These are phyloP conservation scores for Perognathus longimembris DNA, from an alignment of 2,113 vertebrate species.

Conservation along the genomic window DNA sequence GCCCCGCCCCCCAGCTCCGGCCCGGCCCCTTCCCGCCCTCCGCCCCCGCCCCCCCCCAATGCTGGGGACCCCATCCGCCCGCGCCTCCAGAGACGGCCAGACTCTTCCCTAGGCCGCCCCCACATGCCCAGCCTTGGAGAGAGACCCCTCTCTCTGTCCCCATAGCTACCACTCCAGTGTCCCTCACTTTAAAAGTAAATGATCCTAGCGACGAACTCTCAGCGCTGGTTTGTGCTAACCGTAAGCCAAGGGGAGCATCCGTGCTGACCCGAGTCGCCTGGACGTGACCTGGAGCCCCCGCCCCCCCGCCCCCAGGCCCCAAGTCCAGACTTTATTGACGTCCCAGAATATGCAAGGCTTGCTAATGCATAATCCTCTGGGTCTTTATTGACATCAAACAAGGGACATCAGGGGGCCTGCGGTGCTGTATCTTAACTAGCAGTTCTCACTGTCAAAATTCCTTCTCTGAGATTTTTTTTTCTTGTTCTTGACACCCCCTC, in stretches of 20 bases:
- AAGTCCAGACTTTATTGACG: conserved; percentile 68
- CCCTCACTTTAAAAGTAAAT: conserved; percentile 38
- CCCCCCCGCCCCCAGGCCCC: too few relatives aligned
- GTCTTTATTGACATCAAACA: conserved; percentile 67
- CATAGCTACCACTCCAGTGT: conserved; percentile 28
- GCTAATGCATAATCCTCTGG: conserved; percentile 55
- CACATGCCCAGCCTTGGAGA: conserved; percentile 43
- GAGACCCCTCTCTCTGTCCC: conserved; percentile 43
- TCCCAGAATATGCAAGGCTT: conserved; percentile 49
- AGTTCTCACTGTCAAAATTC: conserved; percentile 66
- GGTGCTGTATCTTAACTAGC: conserved; percentile 43
- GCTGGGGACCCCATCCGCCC: conserved; percentile 57
- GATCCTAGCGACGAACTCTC: neutral
- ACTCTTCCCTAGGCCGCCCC: conserved; percentile 22
- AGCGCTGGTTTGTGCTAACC: neutral
- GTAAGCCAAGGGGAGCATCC: neutral
- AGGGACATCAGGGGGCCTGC: conserved; percentile 66
- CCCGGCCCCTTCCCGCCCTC: conserved; percentile 75
- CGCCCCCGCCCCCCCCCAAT: conserved; percentile 56
- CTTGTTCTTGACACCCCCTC: neutral
- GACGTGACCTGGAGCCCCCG: conserved; percentile 60
- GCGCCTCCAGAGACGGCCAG: neutral
- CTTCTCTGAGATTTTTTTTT: conserved; percentile 50
- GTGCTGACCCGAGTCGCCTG: conserved; percentile 48
- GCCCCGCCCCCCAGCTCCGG: conserved; percentile 57